These are phyloP conservation scores for Luscinia luscinia DNA, from an alignment of 2,797 vertebrate species.

Conservation along the genomic window DNA sequence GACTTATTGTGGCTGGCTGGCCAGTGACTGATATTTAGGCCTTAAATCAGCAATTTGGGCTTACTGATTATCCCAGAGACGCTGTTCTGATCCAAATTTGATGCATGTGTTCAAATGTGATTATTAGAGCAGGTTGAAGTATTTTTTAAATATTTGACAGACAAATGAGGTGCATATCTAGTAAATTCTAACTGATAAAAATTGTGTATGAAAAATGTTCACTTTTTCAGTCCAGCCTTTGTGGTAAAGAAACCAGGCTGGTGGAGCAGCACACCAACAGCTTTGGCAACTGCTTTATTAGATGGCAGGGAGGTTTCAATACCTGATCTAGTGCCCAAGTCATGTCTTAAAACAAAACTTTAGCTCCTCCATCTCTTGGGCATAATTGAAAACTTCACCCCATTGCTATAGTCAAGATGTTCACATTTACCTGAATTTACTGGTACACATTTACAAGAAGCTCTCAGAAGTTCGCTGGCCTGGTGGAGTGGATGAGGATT, in stretches of 20 bases:
- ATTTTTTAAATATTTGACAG: constrained; percentile 59
- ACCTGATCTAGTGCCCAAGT: not conserved
- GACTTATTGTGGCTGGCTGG: constrained; percentile 60
- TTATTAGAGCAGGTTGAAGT: constrained; percentile 59
- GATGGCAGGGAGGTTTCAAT: not conserved
- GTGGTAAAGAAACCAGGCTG: constrained; percentile 40
- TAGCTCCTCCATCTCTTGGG: constrained; percentile 4
- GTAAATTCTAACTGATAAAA: constrained; percentile 43
- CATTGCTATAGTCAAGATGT: not conserved
- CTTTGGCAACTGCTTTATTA: constrained; percentile 51
- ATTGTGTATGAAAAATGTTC: constrained; percentile 38
- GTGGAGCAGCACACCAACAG: constrained; percentile 48
- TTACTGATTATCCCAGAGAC: constrained; percentile 56
- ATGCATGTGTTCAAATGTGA: constrained; percentile 63
- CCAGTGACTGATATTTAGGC: constrained; percentile 64
- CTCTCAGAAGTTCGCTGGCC: constrained; percentile 19
- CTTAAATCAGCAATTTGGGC: constrained; percentile 67
- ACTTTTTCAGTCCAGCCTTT: constrained; percentile 45
- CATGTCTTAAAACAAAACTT: constrained; percentile 6
- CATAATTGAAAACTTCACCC: constrained; percentile 1
- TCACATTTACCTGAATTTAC: constrained; percentile 31
- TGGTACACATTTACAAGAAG: not conserved
- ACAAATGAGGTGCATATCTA: constrained; percentile 31
- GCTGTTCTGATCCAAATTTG: constrained; percentile 63
- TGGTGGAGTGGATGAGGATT: constrained; percentile 8